These are phyloP conservation scores for Montifringilla adamsi DNA, from an alignment of 2,113 vertebrate genomes.

Conservation along the genomic window DNA sequence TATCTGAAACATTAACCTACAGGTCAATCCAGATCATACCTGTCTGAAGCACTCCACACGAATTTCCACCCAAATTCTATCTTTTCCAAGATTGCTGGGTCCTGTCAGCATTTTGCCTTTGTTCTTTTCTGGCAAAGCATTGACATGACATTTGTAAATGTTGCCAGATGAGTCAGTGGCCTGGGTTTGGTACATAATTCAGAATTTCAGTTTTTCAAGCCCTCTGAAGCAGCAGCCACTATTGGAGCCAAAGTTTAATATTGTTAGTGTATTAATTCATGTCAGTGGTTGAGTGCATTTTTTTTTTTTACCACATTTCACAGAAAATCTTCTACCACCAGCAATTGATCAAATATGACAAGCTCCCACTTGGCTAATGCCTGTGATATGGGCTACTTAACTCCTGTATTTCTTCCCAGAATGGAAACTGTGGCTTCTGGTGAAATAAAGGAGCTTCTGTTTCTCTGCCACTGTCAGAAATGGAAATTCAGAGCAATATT, in stretches of 20 bases:
- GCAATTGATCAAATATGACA: constrained; percentile 50
- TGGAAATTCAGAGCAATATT: constrained; percentile 37
- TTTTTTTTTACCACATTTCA: constrained; percentile 3
- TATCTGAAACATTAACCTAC: background rate
- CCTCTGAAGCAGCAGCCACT: constrained; percentile 9
- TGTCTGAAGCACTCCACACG: background rate
- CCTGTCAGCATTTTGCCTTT: constrained; percentile 11
- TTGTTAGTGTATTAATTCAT: constrained; percentile 44
- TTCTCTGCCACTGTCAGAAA: constrained; percentile 46
- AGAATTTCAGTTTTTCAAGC: constrained; percentile 9
- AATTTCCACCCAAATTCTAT: constrained; percentile 1
- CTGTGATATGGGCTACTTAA: background rate
- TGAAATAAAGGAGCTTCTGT: constrained; percentile 59
- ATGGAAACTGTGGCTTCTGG: constrained; percentile 24
- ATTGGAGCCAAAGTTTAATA: constrained; percentile 36
- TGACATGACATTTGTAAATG: constrained; percentile 18
- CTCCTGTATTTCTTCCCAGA: constrained; percentile 7
- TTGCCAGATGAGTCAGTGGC: constrained; percentile 32
- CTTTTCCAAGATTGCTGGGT: background rate
- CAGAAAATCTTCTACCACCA: constrained; percentile 19
- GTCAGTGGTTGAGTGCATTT: background rate
- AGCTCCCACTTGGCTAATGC: constrained; percentile 4
- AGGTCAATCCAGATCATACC: background rate
- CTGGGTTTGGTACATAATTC: constrained; percentile 4
- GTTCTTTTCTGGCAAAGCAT: constrained; percentile 36